A percentile compares a stretch with the other conserved stretches of the same genome.
These are phyloP conservation scores for Fukomys damarensis DNA, from an alignment of 2,113 vertebrate species.

Conservation along the genomic window DNA sequence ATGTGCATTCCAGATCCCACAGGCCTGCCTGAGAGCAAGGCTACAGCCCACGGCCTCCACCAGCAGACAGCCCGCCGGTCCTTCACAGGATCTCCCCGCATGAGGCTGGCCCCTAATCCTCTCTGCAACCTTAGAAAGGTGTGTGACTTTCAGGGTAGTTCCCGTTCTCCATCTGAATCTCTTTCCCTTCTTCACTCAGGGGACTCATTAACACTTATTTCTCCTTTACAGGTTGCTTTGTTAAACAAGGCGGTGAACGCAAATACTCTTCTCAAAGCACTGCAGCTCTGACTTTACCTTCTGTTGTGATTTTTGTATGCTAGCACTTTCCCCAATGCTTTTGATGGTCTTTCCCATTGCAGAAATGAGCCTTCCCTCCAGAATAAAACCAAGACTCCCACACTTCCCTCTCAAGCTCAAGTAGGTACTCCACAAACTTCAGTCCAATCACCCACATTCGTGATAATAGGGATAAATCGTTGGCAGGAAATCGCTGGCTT, in stretches of 20 bases:
- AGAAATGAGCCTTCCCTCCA: neutral
- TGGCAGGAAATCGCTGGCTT: neutral
- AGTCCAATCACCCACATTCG: neutral
- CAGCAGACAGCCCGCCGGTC: fast-evolving
- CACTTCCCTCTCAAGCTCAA: neutral
- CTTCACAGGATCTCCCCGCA: fast-evolving
- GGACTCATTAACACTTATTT: fast-evolving
- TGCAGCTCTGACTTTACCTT: fast-evolving
- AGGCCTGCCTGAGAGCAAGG: too few species aligned
- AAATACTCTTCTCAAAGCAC: fast-evolving
- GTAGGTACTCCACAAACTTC: fast-evolving
- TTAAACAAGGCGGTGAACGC: fast-evolving
- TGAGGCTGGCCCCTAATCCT: neutral
- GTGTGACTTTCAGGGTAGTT: fast-evolving
- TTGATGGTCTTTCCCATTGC: neutral
- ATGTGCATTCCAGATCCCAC: fast-evolving
- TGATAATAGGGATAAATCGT: neutral
- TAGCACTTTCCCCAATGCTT: neutral
- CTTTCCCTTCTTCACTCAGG: fast-evolving
- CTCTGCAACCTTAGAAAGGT: neutral
- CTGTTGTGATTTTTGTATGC: neutral
- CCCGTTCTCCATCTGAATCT: fast-evolving
- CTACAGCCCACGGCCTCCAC: fast-evolving
- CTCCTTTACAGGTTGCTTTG: fast-evolving
- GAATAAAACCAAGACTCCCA: neutral